Base-by-base conservation (phyloP, 2,797 vertebrate species). In the Falco cherrug region DNA sequence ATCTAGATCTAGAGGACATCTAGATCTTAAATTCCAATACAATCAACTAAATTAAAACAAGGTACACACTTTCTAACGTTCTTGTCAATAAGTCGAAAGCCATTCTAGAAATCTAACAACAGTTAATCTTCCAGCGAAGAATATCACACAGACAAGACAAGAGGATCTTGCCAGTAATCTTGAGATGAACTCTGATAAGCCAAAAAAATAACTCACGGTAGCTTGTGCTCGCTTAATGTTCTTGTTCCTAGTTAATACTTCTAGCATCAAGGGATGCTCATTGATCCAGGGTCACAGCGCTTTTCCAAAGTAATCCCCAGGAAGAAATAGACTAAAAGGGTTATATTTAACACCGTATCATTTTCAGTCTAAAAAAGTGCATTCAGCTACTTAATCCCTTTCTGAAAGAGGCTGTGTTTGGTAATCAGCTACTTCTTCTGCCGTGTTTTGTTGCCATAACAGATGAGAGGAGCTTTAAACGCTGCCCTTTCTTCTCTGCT, bases 401-500 rank as follows among this genome's bases (percentile, higher is more conserved):
- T 85, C 92, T 91, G 89, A 96, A 96, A 95, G 93, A 68, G 57
- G 16, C 7, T 5, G 9, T 59, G 86, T 63, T 75, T 41, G 90
- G 92, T 69, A 48, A 95, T 89, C 89, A 90, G 87, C 18, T 39
- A 56, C 79, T 89, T 75, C 37, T 75, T 51, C 68, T 86, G 93
- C 50, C 87, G 93, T 69, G 82, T 13, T 95, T 87, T 94, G 95
- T 79, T 97, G 96, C 90, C 87, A 37, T 29, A 95, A 94, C 94
- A 97, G 95, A 95, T 61, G 87, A 96, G 89, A 63, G 54, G 48
- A 90, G 97, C 95, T 85, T 77, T 88, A 90, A 92, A 97, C 10
- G 45, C 97, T 89, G 95, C 93, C 89, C 92, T 96, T 96, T 76
- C 93, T 94, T 94, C 97, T 97, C 95, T 91, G 94, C 90, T 94